phyloP scores from a whole-genome alignment of 2,888 invertebrate genomes.

The Tanytarsus gracilentus region DNA sequence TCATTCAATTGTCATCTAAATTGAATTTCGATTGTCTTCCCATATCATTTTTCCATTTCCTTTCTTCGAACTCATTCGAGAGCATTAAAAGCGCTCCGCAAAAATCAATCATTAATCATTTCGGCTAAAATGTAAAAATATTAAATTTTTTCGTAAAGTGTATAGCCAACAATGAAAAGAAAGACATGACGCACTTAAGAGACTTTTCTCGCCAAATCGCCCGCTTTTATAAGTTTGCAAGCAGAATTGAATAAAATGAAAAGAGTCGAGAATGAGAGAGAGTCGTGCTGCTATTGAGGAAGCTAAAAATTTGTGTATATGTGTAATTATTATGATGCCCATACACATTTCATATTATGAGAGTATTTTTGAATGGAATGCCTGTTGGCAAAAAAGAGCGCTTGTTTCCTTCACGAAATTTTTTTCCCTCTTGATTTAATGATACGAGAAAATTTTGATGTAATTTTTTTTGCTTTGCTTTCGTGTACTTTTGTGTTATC shows the following conservation, averaged over 20 bases:
- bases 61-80: not conserved
- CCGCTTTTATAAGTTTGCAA: too few relatives aligned
- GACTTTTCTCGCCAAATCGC: too few relatives aligned
- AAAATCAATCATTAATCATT: slow-evolving; percentile 25
- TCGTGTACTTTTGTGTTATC: not conserved
- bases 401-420: too few relatives aligned
- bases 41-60: too few relatives aligned
- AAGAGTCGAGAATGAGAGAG: not conserved
- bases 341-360: slow-evolving; percentile 12
- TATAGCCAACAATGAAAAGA: too few relatives aligned
- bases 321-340: slow-evolving; percentile 9
- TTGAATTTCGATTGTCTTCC: too few relatives aligned
- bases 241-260: too few relatives aligned
- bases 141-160: too few relatives aligned
- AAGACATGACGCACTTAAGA: too few relatives aligned
- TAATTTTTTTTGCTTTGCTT: not conserved
- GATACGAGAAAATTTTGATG: not conserved
- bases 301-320: too few relatives aligned
- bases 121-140: not conserved
- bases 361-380: slow-evolving; percentile 5
- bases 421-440: not conserved
- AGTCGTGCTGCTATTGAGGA: not conserved
- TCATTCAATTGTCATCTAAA: too few relatives aligned
- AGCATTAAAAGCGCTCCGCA: slow-evolving; percentile 8
- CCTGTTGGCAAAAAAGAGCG: not conserved